Base-by-base conservation (phyloP, 1,140 invertebrate genomes). In the Philotrypesis tridentata region DNA sequence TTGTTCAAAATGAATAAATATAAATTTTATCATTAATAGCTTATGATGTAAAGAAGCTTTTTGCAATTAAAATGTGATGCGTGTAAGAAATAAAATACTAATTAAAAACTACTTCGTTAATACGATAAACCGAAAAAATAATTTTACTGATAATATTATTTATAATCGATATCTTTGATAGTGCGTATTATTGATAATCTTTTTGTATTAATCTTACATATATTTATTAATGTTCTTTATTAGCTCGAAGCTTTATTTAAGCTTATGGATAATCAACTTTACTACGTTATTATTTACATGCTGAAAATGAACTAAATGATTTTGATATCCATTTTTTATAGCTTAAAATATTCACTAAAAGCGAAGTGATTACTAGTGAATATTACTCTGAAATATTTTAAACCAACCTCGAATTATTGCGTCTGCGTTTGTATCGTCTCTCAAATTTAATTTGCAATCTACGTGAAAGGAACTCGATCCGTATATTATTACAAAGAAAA, bases 391-490 rank as follows among this genome's bases (percentile, higher is more conserved):
- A 65, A 40, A 70, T 12, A 81, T 74, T 74, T 11, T 68, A 70
- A 80, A 81, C 73, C 25, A 76, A 70, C 73, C 73, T 81, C 73
- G 14, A 70, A 70, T 27, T 17, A 76, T 74, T 55, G 67, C 60
- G 61, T 67, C 79, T 67, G 79, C 40, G 21, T 65, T 65, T 73
- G 70, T 73, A 73, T 37, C 43, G 63, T 31, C 70, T 65, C 70
- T 65, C 79, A 80, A 43, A 80, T 23, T 71, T 82, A 31, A 81
- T 77, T 80, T 79, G 25, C 29, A 71, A 78, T 84, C 33, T 74
- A 67, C 70, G n/a, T 82, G 61, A 79, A 79, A 79, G 40, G 27
- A 61, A 82, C 80, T 82, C 61, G 21, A 21, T 76, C 40, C 37
- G n/a, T 65, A 82, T 72, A 72, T 77, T 82, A 63, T 74, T 33